These are phyloP conservation scores for Conistra vaccinii DNA, from an alignment of 2,888 invertebrate genomes.

Conservation along the genomic window DNA sequence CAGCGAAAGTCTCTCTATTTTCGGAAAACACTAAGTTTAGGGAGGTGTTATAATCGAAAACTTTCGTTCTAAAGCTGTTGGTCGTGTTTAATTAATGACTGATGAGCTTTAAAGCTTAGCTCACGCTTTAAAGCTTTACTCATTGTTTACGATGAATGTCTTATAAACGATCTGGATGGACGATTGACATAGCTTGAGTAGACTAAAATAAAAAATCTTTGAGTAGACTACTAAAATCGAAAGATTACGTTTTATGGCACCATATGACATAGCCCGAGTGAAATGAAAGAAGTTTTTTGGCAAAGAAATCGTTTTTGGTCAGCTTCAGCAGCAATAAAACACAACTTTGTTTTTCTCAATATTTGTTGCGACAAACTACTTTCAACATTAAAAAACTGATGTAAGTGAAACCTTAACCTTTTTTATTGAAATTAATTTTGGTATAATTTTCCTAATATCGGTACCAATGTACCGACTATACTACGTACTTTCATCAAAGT, in stretches of 20 bases:
- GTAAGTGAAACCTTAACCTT: not conserved
- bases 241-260: not conserved
- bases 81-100: not conserved
- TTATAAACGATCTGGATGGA: not conserved
- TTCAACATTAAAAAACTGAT: not conserved
- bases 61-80: not conserved
- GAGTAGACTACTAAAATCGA: not conserved
- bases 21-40: too few relatives aligned
- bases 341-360: too few relatives aligned
- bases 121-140: too few relatives aligned
- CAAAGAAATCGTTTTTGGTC: not conserved
- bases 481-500: constrained; percentile 11
- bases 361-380: not conserved
- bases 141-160: not conserved
- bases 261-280: not conserved
- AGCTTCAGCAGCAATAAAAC: not conserved
- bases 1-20: not conserved
- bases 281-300: not conserved
- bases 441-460: not conserved
- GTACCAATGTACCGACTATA: too few relatives aligned
- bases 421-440: not conserved
- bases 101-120: not conserved
- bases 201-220: not conserved
- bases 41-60: not conserved
- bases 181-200: not conserved